phyloP scores from a whole-genome alignment of 2,797 vertebrate species.

The Streptopelia turtur region DNA sequence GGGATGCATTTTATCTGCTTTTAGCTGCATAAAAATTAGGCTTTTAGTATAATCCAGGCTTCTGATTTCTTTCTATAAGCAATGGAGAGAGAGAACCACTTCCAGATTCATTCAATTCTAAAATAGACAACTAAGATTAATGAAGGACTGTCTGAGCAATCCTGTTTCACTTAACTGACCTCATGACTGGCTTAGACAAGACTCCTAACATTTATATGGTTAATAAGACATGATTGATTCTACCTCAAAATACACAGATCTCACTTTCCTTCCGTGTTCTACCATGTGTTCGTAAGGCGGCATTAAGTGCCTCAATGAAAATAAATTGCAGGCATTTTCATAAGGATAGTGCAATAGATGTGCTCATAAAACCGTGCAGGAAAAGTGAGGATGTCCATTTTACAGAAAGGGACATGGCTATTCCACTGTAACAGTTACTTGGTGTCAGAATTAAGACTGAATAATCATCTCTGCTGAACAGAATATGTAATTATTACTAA shows the following conservation, averaged over 20 bases:
- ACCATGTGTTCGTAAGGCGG: background rate
- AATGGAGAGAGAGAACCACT: background rate
- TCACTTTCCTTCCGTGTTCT: constrained; percentile 28
- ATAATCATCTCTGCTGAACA: background rate
- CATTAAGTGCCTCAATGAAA: constrained; percentile 13
- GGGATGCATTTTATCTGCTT: background rate
- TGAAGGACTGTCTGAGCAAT: background rate
- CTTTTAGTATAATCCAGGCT: background rate
- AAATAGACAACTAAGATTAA: background rate
- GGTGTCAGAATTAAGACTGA: constrained; percentile 1
- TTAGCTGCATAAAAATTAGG: background rate
- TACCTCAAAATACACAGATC: constrained; percentile 23
- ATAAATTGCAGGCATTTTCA: constrained; percentile 31
- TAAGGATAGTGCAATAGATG: background rate
- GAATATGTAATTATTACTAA: constrained; percentile 17
- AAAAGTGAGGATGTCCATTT: background rate
- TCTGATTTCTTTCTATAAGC: constrained; percentile 9
- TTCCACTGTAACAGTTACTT: background rate
- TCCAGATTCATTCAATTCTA: background rate
- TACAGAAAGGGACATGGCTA: background rate
- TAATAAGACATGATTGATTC: constrained; percentile 41
- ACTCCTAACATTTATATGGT: background rate
- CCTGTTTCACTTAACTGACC: background rate
- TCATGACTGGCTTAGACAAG: background rate
- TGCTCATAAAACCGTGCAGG: background rate